These are phyloP conservation scores for Hylyphantes graminicola DNA, from an alignment of 1,140 invertebrate species.

Conservation along the genomic window DNA sequence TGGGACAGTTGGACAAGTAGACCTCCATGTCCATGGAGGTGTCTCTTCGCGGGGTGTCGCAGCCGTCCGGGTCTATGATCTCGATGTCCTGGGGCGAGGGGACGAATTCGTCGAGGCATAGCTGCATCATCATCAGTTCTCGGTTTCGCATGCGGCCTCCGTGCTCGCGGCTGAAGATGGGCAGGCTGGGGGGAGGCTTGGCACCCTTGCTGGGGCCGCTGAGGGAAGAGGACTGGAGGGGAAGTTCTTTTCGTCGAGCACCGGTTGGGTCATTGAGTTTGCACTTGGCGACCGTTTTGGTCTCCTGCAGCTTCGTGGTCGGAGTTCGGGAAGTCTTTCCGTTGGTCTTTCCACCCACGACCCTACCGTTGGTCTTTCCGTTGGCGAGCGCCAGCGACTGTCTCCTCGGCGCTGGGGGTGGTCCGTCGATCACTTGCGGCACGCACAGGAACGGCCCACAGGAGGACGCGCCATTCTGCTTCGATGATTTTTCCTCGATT, in stretches of 20 bases:
- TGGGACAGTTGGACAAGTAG: conserved; percentile 59
- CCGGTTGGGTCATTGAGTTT: conserved; percentile 5
- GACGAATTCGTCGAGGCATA: conserved; percentile 59
- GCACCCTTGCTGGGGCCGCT: conserved; percentile 3
- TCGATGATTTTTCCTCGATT: conserved; percentile 19
- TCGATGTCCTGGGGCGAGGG: conserved; percentile 63
- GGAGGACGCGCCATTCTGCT: conserved; percentile 19
- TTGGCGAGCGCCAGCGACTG: conserved; percentile 34
- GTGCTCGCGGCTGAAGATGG: conserved; percentile 1
- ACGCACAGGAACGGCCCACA: conserved; percentile 45
- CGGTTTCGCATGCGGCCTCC: conserved; percentile 36
- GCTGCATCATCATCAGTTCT: conserved; percentile 58
- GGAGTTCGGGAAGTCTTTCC: not conserved
- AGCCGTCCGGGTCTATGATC: conserved; percentile 63
- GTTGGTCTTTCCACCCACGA: no score
- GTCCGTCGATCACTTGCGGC: conserved; percentile 26
- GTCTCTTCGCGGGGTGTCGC: conserved; percentile 55
- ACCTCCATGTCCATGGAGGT: conserved; percentile 61
- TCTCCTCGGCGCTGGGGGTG: conserved; percentile 7
- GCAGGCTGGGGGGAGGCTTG: conserved; percentile 36
- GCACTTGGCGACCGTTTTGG: not conserved
- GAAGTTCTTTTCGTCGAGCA: conserved; percentile 18
- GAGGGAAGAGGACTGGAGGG: not conserved
- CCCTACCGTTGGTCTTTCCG: not conserved
- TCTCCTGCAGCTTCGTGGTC: not conserved